These are phyloP conservation scores for Prosapia bicincta DNA, from an alignment of 2,888 invertebrate species.

Conservation along the genomic window DNA sequence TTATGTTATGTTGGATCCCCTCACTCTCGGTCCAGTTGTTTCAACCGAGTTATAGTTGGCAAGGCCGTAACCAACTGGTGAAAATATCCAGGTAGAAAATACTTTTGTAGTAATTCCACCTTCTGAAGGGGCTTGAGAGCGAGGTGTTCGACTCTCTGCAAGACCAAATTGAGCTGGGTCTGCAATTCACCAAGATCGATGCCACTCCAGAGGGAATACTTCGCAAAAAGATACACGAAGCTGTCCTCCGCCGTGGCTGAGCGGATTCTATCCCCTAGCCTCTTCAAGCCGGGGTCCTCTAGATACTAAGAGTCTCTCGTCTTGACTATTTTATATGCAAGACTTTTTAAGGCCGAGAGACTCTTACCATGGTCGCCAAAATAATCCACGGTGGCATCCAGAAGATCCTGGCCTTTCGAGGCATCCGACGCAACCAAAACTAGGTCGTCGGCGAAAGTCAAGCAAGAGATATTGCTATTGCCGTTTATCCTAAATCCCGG, in stretches of 20 bases:
- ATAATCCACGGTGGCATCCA: not conserved
- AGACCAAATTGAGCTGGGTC: too few relatives aligned
- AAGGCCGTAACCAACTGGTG: too few relatives aligned
- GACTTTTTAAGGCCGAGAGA: slow-evolving; percentile 15
- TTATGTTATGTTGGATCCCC: not conserved
- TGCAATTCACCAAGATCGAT: too few relatives aligned
- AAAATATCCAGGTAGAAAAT: too few relatives aligned
- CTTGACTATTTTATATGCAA: not conserved
- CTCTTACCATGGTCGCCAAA: slow-evolving; percentile 19
- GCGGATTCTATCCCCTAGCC: slow-evolving; percentile 18
- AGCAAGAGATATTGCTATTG: not conserved
- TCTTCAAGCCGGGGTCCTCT: slow-evolving; percentile 39
- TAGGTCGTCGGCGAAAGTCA: slow-evolving; percentile 33
- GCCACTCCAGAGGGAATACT: slow-evolving; percentile 6
- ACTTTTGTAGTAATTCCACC: too few relatives aligned
- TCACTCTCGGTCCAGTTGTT: slow-evolving; percentile 13
- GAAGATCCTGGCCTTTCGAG: slow-evolving; percentile 9
- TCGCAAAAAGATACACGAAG: slow-evolving; percentile 8
- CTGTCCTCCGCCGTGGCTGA: not conserved
- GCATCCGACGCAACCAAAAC: slow-evolving; percentile 16
- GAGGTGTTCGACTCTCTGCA: too few relatives aligned
- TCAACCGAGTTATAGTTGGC: too few relatives aligned
- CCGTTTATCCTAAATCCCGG: slow-evolving; percentile 6
- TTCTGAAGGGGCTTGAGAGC: too few relatives aligned
- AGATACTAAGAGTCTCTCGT: slow-evolving; percentile 39